Base-by-base conservation (phyloP, 2,888 invertebrate genomes). In the Synergus laeviventris region DNA sequence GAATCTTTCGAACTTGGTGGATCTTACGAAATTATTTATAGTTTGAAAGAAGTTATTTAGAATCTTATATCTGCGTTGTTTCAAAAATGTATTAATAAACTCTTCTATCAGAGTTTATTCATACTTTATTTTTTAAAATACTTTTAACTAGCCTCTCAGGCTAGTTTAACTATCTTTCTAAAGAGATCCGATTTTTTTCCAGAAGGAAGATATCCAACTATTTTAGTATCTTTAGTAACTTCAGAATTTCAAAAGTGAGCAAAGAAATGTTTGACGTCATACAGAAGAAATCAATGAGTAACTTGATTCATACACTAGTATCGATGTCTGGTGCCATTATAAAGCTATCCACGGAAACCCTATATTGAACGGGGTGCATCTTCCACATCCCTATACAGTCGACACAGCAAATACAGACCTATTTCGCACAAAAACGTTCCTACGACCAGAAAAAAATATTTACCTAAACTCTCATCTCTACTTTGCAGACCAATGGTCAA, bases 241-340 rank as follows among this genome's bases (percentile, higher is more conserved):
- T n/a, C 21, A n/a, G 31, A 70, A 49, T 16, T n/a, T 45, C 9
- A 4, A 49, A 70, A 70, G 31, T 45, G 45, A 49, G 24, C 49
- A 70, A 70, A 45, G 31, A 24, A 49, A 70, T 49, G 49, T 70
- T 31, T 49, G 49, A 49, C 31, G 49, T 70, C 70, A 70, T 18
- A 39, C 38, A n/a, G n/a, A 31, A 49, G 70, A 49, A 70, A 70
- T 70, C 70, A 70, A 70, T 70, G 54, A 45, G 83, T 83, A 82
- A 83, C 77, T 77, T 81, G 84, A 84, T 82, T 81, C 83, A 60
- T 76, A 76, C 76, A 75, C 54, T 54, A 78, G 79, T 82, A 84
- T 84, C 83, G 81, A 82, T 83, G 80, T 79, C 81, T 61, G 79
- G 49, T 74, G 73, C 78, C 78, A 81, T 82, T 82, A 82, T 81